phyloP scores from a whole-genome alignment of 2,888 invertebrate genomes.

The Odontomyia ornata region DNA sequence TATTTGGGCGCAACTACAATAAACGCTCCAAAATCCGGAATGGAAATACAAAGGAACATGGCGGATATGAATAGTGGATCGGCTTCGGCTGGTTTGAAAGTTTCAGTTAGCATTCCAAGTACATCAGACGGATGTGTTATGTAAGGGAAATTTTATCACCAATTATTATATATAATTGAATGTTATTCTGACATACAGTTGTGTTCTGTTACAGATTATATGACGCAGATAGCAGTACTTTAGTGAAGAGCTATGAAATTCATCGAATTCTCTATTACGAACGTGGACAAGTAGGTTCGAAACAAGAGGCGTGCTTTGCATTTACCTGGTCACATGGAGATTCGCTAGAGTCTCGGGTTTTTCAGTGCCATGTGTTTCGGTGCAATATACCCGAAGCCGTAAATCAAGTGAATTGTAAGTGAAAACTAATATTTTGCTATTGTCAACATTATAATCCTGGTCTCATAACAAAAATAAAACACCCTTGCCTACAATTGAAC shows the following conservation, averaged over 20 bases:
- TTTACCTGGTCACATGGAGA: constrained; percentile 97
- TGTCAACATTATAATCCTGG: background rate
- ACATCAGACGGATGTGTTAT: constrained; percentile 92
- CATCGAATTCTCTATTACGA: constrained; percentile 95
- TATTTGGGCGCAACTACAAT: constrained; percentile 93
- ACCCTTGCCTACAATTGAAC: constrained; percentile 25
- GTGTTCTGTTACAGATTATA: constrained; percentile 72
- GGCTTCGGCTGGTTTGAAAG: constrained; percentile 77
- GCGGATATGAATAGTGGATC: constrained; percentile 82
- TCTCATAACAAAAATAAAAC: background rate
- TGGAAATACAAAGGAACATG: constrained; percentile 93
- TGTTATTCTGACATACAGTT: background rate
- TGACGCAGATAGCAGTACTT: constrained; percentile 80
- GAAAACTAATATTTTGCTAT: no score
- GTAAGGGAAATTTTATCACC: no score
- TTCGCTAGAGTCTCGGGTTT: constrained; percentile 85
- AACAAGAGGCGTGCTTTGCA: constrained; percentile 94
- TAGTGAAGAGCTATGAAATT: constrained; percentile 87
- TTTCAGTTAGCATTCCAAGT: constrained; percentile 91
- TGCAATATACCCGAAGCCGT: constrained; percentile 95
- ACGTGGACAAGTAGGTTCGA: constrained; percentile 82
- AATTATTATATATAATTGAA: no score
- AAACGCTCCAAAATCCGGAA: constrained; percentile 90
- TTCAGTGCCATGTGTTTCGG: constrained; percentile 97
- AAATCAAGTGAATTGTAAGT: constrained; percentile 76